phyloP scores from a whole-genome alignment of 2,888 invertebrate species.

The Apotomis betuletana region DNA sequence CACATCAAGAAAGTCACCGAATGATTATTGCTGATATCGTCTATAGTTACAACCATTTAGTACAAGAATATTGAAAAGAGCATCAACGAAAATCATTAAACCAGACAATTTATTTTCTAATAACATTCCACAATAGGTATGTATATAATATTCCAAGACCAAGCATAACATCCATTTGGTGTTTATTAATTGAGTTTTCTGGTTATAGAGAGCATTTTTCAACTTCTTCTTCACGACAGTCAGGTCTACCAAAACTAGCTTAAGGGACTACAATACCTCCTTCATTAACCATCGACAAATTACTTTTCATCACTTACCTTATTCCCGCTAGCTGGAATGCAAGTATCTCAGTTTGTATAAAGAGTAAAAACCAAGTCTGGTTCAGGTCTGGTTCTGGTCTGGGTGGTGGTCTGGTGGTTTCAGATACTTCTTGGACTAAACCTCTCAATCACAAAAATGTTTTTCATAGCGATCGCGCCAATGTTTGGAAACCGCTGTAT shows the following conservation, averaged over 20 bases:
- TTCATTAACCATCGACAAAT: not conserved
- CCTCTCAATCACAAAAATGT: no score
- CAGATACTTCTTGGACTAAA: no score
- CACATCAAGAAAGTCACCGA: constrained; percentile 12
- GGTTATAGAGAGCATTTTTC: not conserved
- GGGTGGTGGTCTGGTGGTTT: no score
- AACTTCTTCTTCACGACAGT: not conserved
- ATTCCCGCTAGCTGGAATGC: no score
- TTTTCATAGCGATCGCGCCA: no score
- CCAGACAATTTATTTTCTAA: no score
- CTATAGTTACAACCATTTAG: constrained; percentile 21
- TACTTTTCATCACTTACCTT: not conserved
- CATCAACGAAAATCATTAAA: not conserved
- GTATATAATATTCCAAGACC: not conserved
- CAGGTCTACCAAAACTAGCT: not conserved
- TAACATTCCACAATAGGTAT: not conserved
- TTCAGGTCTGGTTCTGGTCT: no score
- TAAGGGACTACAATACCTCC: not conserved
- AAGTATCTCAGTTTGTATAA: no score
- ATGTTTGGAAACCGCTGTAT: no score
- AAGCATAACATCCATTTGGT: not conserved
- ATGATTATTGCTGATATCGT: constrained; percentile 31
- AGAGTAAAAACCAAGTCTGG: no score
- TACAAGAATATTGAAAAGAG: constrained; percentile 2
- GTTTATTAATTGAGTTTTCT: not conserved